phyloP scores from a whole-genome alignment of 2,888 invertebrate species.

The Pilophorus perplexus region DNA sequence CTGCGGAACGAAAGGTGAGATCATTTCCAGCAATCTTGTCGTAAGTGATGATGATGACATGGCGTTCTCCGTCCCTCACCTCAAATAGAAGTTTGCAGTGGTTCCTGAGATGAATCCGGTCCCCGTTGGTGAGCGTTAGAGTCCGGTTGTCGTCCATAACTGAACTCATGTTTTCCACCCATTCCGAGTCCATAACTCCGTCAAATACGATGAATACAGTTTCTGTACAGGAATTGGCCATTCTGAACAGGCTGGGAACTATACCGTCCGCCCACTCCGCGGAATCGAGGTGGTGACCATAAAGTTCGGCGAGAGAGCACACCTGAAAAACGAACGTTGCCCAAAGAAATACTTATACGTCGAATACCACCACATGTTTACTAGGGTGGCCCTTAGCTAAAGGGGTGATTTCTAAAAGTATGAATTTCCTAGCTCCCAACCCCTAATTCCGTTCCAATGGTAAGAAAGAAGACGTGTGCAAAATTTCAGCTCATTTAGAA shows the following conservation, averaged over 20 bases:
- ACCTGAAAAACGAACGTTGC: constrained; percentile 55
- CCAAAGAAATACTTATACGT: too few species aligned
- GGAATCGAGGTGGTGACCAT: constrained; percentile 80
- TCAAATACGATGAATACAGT: constrained; percentile 84
- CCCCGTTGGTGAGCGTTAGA: constrained; percentile 85
- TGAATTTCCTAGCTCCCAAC: too few species aligned
- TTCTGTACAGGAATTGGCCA: constrained; percentile 69
- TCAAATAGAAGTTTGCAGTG: constrained; percentile 17
- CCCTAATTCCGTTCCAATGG: too few species aligned
- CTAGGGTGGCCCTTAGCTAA: too few species aligned
- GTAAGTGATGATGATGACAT: too few species aligned
- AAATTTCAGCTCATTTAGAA: too few species aligned
- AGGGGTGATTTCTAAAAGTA: too few species aligned
- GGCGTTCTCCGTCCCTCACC: too few species aligned
- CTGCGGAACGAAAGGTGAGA: constrained; percentile 55
- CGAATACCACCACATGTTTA: too few species aligned
- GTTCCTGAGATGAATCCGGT: constrained; percentile 65
- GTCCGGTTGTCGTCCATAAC: constrained; percentile 94
- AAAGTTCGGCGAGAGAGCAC: constrained; percentile 82
- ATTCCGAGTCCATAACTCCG: constrained; percentile 89
- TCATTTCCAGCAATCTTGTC: neutral
- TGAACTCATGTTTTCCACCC: constrained; percentile 97
- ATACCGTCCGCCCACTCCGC: constrained; percentile 93
- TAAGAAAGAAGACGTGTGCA: too few species aligned
- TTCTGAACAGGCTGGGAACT: constrained; percentile 87